Base-by-base conservation (phyloP, 2,113 vertebrate species). In the Gymnocephalus cernua region DNA sequence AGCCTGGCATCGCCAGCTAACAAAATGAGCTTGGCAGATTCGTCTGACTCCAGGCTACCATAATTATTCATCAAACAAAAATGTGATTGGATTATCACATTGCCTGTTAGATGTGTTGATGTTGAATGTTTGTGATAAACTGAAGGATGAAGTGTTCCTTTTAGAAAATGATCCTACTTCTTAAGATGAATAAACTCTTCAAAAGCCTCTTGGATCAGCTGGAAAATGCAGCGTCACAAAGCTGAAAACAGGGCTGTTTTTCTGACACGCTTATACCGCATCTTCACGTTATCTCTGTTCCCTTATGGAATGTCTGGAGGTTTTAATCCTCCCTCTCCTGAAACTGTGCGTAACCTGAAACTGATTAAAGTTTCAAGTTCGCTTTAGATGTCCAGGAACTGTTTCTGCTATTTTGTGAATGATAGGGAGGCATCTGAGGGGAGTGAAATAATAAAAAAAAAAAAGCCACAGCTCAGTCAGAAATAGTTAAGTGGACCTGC, bases 231-330 rank as follows among this genome's bases (percentile, higher is more conserved):
- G 5, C 32, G 6, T 35, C 6, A 11, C 38, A 41, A 11, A 41
- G 38, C 38, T 41, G 9, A 41, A 41, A 41, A 41, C 38, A 41
- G 38, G 10, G 38, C 38, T 41, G 9, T 41, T 41, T 41, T 41
- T 41, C 10, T 41, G 38, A 41, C 38, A 41, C 10, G 10, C 35
- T 66, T 6, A 8, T 6, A 8, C 38, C 2, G 25, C 50, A 54
- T 76, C 56, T 51, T 67, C 51, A 45, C 64, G 73, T 89, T 91
- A 91, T 93, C 89, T 88, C 18, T 91, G 91, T 95, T 92, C 91
- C 53, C 75, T 51, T 38, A 18, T 82, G 91, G 93, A 95, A 94
- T 94, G 90, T 84, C 82, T 85, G 57, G 19, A 76, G 41, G 25
- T 83, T 92, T 88, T 89, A 78, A 91, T 90, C 88, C 88, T 88